phyloP scores from a whole-genome alignment of 1,140 invertebrate species.

The Drosophila mojavensis region DNA sequence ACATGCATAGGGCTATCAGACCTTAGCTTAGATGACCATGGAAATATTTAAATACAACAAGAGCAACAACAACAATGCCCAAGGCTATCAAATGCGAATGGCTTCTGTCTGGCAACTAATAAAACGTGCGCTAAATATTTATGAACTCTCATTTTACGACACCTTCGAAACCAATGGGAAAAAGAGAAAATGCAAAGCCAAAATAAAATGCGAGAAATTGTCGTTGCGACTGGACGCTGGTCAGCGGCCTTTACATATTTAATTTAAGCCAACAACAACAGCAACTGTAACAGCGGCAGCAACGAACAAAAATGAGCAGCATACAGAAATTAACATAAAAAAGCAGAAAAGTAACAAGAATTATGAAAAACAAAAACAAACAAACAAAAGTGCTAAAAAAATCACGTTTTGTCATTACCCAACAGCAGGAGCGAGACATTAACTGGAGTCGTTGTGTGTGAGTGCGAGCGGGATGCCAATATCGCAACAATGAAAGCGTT shows the following conservation, averaged over 20 bases:
- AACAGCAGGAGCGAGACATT: slow-evolving; percentile 12
- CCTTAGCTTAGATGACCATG: too few relatives aligned
- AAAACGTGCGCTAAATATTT: slow-evolving; percentile 80
- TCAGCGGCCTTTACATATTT: slow-evolving; percentile 52
- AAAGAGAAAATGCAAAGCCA: slow-evolving; percentile 2
- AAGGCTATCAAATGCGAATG: slow-evolving; percentile 39
- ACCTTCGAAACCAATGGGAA: slow-evolving; percentile 42
- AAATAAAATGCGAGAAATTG: slow-evolving; percentile 36
- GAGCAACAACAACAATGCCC: slow-evolving; percentile 29
- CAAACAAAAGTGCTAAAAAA: slow-evolving; percentile 37
- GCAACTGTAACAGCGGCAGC: background rate
- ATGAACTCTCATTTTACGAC: slow-evolving; percentile 78
- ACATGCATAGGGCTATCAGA: background rate
- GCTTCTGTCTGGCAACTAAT: slow-evolving; percentile 58
- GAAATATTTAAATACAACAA: background rate
- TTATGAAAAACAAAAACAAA: slow-evolving; percentile 12
- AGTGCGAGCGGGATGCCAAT: background rate
- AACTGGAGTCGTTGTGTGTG: background rate
- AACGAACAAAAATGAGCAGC: slow-evolving; percentile 14
- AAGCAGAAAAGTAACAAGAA: slow-evolving; percentile 29
- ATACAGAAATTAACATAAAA: slow-evolving; percentile 67
- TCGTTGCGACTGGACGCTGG: slow-evolving; percentile 37
- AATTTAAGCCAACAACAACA: slow-evolving; percentile 52
- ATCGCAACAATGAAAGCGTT: background rate
- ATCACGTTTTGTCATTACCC: slow-evolving; percentile 78